Percentiles rank a stretch among this genome's conserved stretches.
These are phyloP conservation scores for Xenentodon cancila DNA, from an alignment of 2,797 vertebrate genomes.

Conservation along the genomic window DNA sequence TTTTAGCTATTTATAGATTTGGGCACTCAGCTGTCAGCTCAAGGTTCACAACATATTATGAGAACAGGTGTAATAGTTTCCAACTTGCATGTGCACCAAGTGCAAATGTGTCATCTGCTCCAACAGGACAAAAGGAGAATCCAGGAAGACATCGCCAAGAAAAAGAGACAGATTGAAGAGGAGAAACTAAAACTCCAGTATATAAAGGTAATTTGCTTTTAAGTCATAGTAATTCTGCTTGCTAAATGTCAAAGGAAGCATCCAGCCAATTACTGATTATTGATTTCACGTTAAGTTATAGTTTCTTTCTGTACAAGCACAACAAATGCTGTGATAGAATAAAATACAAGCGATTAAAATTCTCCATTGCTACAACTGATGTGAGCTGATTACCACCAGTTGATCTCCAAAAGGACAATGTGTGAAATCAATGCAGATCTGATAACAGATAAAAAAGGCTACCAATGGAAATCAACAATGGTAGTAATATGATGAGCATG, in stretches of 20 bases:
- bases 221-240: neutral
- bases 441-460: no score
- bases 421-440: no score
- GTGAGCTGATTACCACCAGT: no score
- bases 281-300: neutral
- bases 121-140: constrained; percentile 93
- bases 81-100: constrained; percentile 16
- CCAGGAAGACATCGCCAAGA: constrained; percentile 93
- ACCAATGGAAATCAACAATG: no score
- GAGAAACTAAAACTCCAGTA: constrained; percentile 95
- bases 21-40: constrained; percentile 41
- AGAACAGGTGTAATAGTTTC: constrained; percentile 60
- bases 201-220: constrained; percentile 85
- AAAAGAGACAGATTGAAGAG: constrained; percentile 91
- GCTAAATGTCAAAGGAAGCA: neutral
- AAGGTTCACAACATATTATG: constrained; percentile 32
- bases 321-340: no score
- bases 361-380: no score
- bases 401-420: no score
- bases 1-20: constrained; percentile 38
- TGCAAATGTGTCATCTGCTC: constrained; percentile 32
- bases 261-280: neutral
- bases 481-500: no score
- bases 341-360: no score
- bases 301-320: no score